Base-by-base conservation (phyloP, 2,797 vertebrate genomes). In the Coilia nasus region DNA sequence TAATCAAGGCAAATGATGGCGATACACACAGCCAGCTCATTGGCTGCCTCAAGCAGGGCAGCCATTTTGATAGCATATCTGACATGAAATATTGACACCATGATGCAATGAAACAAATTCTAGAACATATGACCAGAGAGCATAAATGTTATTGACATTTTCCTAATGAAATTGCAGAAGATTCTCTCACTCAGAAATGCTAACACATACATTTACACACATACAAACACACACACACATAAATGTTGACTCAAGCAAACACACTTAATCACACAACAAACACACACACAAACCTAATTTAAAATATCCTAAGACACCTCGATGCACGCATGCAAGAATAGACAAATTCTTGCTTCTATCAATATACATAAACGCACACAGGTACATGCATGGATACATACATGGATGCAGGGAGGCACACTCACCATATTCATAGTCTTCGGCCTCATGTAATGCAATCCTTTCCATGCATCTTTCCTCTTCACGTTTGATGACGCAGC, bases 401-500 rank as follows among this genome's bases (percentile, higher is more conserved):
- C 14, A 59, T 6, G 46, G 12, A 56, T 21, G 59, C 2, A 0
- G 6, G 62, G 81, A 81, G 11, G 81, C 75, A 21, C 54, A 71
- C 93, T 91, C 87, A 95, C 95, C 90, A 25, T 91, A 88, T 19
- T 93, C 92, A 47, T 87, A 82, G 86, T 92, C 93, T 3, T 95
- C 91, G 3, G 28, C 87, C 82, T 90, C 81, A 83, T 95, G 93
- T 85, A 87, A 84, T 0, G 81, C 64, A 25, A 98, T 98, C 88
- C 90, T 96, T 93, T 97, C 96, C 93, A 96, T 93, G 91, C 98
- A 99, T 84, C 96, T 94, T 89, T 97, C 97, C 87, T 97, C 96
- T 85, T 98, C 97, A 82, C 96, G 96, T 92, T 96, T 97, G 88
- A 97, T 96, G 87, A 98, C 91, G 86, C 98, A 99, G 90, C 95